Evolutionary conservation across 2,113 vertebrate genomes (phyloP).

Genomic region (Lipotes vexillifer): DNA sequence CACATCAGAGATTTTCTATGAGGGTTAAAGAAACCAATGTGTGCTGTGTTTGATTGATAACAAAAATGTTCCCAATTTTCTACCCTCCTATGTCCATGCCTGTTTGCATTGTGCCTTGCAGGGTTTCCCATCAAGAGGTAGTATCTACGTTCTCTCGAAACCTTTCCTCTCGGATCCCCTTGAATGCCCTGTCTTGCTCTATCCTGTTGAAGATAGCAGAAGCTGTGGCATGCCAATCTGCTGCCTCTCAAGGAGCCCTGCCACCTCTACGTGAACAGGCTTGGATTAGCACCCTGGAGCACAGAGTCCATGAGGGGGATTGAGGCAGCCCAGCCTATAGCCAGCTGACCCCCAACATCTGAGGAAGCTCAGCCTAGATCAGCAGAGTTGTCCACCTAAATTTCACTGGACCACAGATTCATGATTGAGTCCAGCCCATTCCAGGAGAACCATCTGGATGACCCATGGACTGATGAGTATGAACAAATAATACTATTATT

Average conservation of each 20-base stretch:
- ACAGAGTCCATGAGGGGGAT: neutral
- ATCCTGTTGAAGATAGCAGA: neutral
- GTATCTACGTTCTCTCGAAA: neutral
- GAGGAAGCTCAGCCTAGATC: neutral
- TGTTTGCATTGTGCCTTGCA: neutral
- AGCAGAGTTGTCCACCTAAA: neutral
- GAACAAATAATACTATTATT: neutral
- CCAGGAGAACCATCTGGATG: neutral
- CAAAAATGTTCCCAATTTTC: neutral
- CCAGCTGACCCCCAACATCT: neutral
- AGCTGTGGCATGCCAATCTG: neutral
- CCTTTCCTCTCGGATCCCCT: neutral
- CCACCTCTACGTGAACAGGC: neutral
- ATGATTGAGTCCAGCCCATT: fast-evolving
- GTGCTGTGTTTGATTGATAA: neutral
- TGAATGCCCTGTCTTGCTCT: neutral
- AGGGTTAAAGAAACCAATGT: neutral
- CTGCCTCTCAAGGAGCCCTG: neutral
- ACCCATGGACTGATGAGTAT: neutral
- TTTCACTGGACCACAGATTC: neutral
- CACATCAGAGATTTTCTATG: neutral
- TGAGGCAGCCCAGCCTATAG: neutral
- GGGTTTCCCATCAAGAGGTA: neutral
- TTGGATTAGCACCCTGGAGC: too few species aligned
- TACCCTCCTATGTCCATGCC: neutral